Conservation (phyloP, 1,140 invertebrate species). For the Drosophila sechellia region DNA sequence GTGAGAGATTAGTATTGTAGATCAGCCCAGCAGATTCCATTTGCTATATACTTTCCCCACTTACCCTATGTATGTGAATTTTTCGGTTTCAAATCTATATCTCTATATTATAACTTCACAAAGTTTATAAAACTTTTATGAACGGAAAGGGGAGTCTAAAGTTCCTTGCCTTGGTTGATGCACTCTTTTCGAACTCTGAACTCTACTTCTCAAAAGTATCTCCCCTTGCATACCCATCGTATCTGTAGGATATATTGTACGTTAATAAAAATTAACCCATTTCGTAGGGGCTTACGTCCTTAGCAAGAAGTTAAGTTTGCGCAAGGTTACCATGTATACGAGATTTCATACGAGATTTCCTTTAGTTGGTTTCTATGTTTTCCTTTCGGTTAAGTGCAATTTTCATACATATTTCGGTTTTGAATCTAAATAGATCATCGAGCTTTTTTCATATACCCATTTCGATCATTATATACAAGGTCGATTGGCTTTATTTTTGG, state of each 20-base stretch:
- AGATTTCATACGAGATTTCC: slow-evolving; percentile 7
- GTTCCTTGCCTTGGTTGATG: slow-evolving; percentile 3
- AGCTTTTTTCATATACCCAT: slow-evolving; percentile 34
- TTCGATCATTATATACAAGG: slow-evolving; percentile 38
- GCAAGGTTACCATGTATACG: slow-evolving; percentile 3
- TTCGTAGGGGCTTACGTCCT: slow-evolving; percentile 13
- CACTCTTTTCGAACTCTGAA: not conserved
- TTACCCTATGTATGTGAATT: not conserved
- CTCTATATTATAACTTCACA: slow-evolving; percentile 33
- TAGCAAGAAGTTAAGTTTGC: slow-evolving; percentile 6
- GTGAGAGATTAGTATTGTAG: slow-evolving; percentile 35
- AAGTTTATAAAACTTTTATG: slow-evolving; percentile 31
- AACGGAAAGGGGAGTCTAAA: not conserved
- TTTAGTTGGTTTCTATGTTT: slow-evolving; percentile 7
- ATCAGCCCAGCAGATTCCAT: slow-evolving; percentile 12
- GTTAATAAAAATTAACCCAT: slow-evolving; percentile 14
- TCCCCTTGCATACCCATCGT: slow-evolving; percentile 3
- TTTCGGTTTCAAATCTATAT: slow-evolving; percentile 32
- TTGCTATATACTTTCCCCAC: not conserved
- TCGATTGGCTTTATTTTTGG: slow-evolving; percentile 32
- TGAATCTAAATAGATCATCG: not conserved
- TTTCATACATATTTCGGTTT: slow-evolving; percentile 8
- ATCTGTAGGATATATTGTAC: slow-evolving; percentile 8
- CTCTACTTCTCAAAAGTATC: slow-evolving; percentile 5
- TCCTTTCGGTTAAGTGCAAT: slow-evolving; percentile 27